Percentiles rank a stretch among this genome's conserved stretches.
phyloP scores from a whole-genome alignment of 2,888 invertebrate genomes.

The Cryptosula pallasiana region DNA sequence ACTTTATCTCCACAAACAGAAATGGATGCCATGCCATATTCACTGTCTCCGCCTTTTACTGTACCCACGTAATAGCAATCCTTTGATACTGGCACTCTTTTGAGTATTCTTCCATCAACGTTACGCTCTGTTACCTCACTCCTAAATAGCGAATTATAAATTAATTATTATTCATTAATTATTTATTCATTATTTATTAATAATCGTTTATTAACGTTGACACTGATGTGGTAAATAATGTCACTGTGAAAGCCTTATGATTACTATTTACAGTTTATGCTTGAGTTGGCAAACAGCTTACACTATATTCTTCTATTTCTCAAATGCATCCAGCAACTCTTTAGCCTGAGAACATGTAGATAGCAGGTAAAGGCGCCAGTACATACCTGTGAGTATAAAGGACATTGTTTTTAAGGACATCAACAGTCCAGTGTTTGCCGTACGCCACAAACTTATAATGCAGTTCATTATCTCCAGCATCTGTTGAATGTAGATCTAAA shows the following conservation, averaged over 20 bases:
- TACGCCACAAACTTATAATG: constrained; percentile 1
- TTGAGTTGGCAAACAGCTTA: no score
- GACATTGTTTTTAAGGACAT: neutral
- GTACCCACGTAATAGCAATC: constrained; percentile 27
- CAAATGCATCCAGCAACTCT: no score
- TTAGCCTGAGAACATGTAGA: neutral
- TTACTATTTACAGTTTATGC: no score
- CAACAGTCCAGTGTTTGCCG: neutral
- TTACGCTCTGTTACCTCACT: neutral
- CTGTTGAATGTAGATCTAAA: neutral
- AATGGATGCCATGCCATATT: constrained; percentile 25
- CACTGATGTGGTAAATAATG: no score
- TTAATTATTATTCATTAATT: no score
- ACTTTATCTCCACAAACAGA: constrained; percentile 21
- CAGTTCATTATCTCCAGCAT: neutral
- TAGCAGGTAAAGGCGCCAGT: neutral
- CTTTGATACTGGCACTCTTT: neutral
- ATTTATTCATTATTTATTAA: no score
- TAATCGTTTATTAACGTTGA: no score
- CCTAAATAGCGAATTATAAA: no score
- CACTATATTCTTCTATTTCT: no score
- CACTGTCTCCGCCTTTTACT: constrained; percentile 22
- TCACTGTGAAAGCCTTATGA: no score
- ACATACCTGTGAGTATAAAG: constrained; percentile 1
- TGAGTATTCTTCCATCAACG: neutral